phyloP scores from a whole-genome alignment of 35 echinoderm and acorn worm species.

The Amphiura filiformis region DNA sequence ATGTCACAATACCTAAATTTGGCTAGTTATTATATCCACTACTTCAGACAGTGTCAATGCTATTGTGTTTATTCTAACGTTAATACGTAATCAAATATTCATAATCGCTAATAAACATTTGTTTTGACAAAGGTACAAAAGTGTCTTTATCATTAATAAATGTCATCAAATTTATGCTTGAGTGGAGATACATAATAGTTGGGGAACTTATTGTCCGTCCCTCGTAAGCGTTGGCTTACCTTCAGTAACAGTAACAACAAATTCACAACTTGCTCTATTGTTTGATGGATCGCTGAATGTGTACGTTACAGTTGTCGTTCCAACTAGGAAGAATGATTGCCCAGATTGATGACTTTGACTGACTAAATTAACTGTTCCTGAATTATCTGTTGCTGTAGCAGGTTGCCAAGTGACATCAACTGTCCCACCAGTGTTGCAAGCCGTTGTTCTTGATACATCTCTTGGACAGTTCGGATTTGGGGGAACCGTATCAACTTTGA shows the following conservation, averaged over 20 bases:
- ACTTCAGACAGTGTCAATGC: too few species aligned
- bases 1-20: too few species aligned
- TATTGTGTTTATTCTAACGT: too few species aligned
- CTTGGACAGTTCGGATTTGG: background rate
- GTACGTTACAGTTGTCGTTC: background rate
- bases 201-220: too few species aligned
- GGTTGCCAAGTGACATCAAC: background rate
- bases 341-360: slow-evolving; percentile 9
- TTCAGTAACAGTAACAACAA: slow-evolving; percentile 5
- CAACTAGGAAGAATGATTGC: slow-evolving; percentile 21
- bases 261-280: slow-evolving; percentile 13
- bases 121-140: too few species aligned
- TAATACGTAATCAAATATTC: too few species aligned
- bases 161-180: too few species aligned
- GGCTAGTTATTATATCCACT: too few species aligned
- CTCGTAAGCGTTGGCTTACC: too few species aligned
- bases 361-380: background rate
- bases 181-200: too few species aligned
- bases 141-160: too few species aligned
- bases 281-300: slow-evolving; percentile 10
- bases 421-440: background rate
- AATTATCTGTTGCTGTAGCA: slow-evolving; percentile 18
- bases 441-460: background rate
- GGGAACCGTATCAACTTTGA: background rate
- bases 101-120: too few species aligned